Conservation (phyloP, 30 jellyfish, hydroid and myxozoan species). For the Haliclystus octoradiatus region DNA sequence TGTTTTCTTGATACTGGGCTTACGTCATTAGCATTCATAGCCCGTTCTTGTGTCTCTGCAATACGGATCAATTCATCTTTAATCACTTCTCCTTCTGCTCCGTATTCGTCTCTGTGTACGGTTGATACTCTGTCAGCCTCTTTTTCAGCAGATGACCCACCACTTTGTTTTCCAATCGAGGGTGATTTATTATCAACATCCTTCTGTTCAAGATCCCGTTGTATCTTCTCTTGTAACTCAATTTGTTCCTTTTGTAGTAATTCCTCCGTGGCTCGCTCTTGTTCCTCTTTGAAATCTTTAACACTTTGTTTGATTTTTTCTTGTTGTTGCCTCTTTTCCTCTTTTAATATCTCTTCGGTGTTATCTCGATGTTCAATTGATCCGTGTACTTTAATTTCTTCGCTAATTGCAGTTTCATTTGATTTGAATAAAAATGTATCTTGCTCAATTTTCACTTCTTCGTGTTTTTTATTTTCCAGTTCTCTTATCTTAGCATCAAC, state of each 20-base stretch:
- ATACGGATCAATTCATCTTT: conserved; percentile 31
- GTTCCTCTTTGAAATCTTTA: conserved; percentile 4
- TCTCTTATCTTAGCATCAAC: conserved; percentile 31
- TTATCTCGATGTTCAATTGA: conserved; percentile 11
- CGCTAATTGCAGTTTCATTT: conserved; percentile 24
- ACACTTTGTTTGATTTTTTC: background rate
- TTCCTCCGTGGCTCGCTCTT: background rate
- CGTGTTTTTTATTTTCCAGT: conserved; percentile 20
- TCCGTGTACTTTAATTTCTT: conserved; percentile 57
- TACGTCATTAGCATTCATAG: conserved; percentile 1
- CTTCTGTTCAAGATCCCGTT: background rate
- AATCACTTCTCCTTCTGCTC: conserved; percentile 21
- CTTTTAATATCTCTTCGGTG: background rate
- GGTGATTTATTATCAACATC: background rate
- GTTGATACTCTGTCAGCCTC: background rate
- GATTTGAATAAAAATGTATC: conserved; percentile 67
- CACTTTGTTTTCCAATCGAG: background rate
- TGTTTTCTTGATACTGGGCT: too few species aligned
- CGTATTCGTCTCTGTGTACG: conserved; percentile 9
- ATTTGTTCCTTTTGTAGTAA: background rate
- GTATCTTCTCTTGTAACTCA: background rate
- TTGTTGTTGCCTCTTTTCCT: background rate
- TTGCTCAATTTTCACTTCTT: conserved; percentile 15
- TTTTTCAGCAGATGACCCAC: background rate
- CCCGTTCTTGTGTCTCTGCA: conserved; percentile 50